phyloP scores from a whole-genome alignment of 2,113 vertebrate species.

The Bucco capensis region DNA sequence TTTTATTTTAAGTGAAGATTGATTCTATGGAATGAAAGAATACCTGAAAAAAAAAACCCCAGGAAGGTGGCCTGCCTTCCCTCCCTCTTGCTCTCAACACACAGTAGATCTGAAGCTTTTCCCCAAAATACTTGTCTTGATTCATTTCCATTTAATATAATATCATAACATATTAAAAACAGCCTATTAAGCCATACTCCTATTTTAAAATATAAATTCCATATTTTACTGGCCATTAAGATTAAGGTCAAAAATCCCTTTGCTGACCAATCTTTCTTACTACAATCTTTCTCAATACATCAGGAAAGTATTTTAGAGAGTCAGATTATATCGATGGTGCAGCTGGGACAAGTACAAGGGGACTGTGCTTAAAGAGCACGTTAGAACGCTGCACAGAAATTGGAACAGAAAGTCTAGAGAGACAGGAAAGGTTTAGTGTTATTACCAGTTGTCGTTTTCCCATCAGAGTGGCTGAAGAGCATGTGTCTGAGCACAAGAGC shows the following conservation, averaged over 20 bases:
- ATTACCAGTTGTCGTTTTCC: background rate
- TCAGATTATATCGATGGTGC: accelerated
- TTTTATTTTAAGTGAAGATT: background rate
- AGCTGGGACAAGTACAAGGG: accelerated
- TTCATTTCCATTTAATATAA: background rate
- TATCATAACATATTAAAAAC: background rate
- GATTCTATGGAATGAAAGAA: background rate
- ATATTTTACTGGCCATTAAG: background rate
- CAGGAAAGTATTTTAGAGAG: background rate
- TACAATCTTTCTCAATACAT: background rate
- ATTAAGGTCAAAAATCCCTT: background rate
- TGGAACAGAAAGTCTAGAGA: background rate
- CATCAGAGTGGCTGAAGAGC: background rate
- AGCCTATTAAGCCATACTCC: background rate
- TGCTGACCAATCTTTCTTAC: background rate
- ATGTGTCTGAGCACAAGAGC: accelerated
- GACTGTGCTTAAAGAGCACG: background rate
- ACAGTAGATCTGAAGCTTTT: background rate
- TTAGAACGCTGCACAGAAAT: background rate
- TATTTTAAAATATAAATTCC: background rate
- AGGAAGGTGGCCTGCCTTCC: background rate
- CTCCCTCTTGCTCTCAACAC: accelerated
- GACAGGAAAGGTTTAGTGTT: background rate
- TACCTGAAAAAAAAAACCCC: background rate
- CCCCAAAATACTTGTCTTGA: background rate